phyloP scores from a whole-genome alignment of 2,888 invertebrate species.

The Nesidiocoris tenuis region DNA sequence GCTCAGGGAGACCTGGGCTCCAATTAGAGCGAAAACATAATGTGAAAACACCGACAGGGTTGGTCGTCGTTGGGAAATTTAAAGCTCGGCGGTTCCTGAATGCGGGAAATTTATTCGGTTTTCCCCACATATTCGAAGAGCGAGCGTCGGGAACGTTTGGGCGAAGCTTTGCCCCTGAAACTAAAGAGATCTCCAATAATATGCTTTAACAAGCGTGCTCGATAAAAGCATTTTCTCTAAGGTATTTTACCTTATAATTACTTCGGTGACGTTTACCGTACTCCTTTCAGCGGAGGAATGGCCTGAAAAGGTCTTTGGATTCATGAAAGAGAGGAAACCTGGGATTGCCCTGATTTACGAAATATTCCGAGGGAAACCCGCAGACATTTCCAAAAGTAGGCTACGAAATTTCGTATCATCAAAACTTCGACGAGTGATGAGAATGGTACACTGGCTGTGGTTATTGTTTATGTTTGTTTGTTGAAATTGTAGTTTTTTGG shows the following conservation, averaged over 20 bases:
- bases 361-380: too few species aligned
- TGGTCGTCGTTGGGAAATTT: background rate
- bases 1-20: background rate
- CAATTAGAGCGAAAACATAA: background rate
- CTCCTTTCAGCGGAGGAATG: background rate
- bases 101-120: background rate
- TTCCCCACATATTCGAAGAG: background rate
- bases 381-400: too few species aligned
- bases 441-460: too few species aligned
- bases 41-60: background rate
- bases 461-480: too few species aligned
- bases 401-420: too few species aligned
- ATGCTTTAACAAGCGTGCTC: background rate
- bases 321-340: too few species aligned
- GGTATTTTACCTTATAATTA: background rate
- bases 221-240: background rate
- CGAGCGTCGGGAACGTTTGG: background rate
- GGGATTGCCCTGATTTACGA: too few species aligned
- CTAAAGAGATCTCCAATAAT: background rate
- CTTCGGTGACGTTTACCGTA: background rate
- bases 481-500: too few species aligned
- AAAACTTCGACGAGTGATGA: too few species aligned
- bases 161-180: background rate
- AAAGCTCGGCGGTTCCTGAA: background rate
- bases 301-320: background rate